Evolutionary conservation across 2,888 invertebrate species (phyloP), one percentile per base, ranked within the genome.

Genomic region (Cataglyphis rosenhaueri): DNA sequence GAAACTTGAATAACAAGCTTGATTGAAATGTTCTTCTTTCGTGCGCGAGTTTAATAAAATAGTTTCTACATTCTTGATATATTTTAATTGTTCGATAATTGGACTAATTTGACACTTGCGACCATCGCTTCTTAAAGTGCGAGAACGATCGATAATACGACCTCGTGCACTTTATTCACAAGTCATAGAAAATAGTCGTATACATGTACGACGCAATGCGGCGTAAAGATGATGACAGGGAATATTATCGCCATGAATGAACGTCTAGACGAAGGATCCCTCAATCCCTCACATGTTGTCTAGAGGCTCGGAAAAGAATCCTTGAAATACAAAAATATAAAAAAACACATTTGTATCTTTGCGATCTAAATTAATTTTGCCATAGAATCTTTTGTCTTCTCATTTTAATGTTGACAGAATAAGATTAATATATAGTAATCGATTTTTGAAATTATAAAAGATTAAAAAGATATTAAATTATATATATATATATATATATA

Each of bases 191-290:
- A 82, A 68, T 65, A 82, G 57, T 65, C 48, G 64, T 82, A 76
- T 66, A 88, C 57, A 65, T 87, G 18, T 52, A 61, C 76, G 79
- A 66, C 83, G 74, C 87, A 86, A 82, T 86, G 86, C 85, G 81
- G 84, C 83, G 74, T 35, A 64, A 38, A 81, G 8, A 8, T 61
- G 59, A 82, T 21, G 35, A 48, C 68, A 41, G 38, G 62, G 32
- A 81, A 81, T 81, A 44, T 62, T 38, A 25, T 35, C 35, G 9
- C 18, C 21, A 21, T 57, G 32, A 59, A 59, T 21, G 32, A 48
- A 10, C 15, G 25, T 10, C 35, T 21, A 52, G 65, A 65, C 55
- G 6, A 15, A 57, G n/a, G 6, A n/a, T n/a, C n/a, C n/a, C n/a
- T 15, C 6, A 15, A 52, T n/a, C n/a, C n/a, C 8, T 15, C 6